Percentiles rank a stretch among this genome's conserved stretches.
Conservation (phyloP, 2,888 invertebrate species). For the Diaperis boleti region DNA sequence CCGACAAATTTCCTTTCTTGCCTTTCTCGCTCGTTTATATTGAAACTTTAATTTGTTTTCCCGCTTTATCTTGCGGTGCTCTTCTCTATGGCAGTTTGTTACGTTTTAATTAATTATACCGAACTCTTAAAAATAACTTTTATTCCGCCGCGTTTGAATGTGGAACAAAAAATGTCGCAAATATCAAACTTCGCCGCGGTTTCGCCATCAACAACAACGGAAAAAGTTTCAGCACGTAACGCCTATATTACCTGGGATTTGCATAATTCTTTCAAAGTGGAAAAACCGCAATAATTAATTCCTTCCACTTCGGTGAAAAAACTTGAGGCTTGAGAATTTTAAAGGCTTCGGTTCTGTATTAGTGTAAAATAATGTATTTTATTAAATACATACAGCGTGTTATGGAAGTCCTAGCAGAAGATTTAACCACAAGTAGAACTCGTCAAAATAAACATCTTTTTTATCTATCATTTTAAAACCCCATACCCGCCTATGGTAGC, state of each 20-base stretch:
- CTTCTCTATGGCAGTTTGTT: constrained; percentile 55
- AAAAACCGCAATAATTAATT: constrained; percentile 10
- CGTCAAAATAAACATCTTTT: too few relatives aligned
- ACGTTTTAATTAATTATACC: constrained; percentile 61
- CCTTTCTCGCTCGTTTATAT: constrained; percentile 51
- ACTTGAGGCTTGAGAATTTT: too few relatives aligned
- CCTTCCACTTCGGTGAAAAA: not conserved
- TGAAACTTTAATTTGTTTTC: constrained; percentile 57
- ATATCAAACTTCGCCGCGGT: constrained; percentile 18
- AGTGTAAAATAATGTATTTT: too few relatives aligned
- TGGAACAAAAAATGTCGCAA: constrained; percentile 26
- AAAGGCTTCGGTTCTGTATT: too few relatives aligned
- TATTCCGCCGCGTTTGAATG: constrained; percentile 40
- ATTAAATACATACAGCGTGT: too few relatives aligned
- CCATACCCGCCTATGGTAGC: too few relatives aligned
- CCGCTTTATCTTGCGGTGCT: constrained; percentile 49
- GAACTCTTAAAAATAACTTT: constrained; percentile 52
- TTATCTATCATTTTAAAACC: too few relatives aligned
- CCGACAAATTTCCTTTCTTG: constrained; percentile 51
- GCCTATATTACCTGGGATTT: constrained; percentile 1
- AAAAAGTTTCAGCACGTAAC: constrained; percentile 5
- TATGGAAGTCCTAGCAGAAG: too few relatives aligned
- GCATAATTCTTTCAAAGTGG: constrained; percentile 18
- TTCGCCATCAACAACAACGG: not conserved
- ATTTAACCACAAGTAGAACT: too few relatives aligned